Evolutionary conservation across 1,140 invertebrate species (phyloP), one percentile per base, ranked within the genome.

Genomic region (Trichogramma pretiosum): DNA sequence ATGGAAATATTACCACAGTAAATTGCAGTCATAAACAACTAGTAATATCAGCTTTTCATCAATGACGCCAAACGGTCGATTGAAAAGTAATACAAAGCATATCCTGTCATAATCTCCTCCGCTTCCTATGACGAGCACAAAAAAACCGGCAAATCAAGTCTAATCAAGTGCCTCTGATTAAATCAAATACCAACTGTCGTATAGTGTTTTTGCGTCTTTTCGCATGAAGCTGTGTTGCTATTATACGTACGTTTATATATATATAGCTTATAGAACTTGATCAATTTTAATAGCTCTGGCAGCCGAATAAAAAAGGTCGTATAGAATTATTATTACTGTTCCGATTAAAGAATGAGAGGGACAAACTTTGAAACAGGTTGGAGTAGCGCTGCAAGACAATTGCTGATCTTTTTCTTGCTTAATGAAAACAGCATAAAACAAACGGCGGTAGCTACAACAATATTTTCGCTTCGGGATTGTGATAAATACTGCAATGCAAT

Each of bases 331-430:
- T 48, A 52, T 55, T 55, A 39, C 36, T 36, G 50, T 47, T 42
- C 23, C n/a, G n/a, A n/a, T n/a, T n/a, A n/a, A n/a, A n/a, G n/a
- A n/a, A 1, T 16, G 22, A 24, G 17, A 30, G 9, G 17, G 16
- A 11, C 45, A 32, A 16, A 39, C 28, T 19, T 3, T 30, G 34
- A 67, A 67, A 48, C 53, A 51, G 58, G 63, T 67, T 63, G 62
- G 62, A 61, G 63, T 58, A 56, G 24, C 21, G 52, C 56, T 52
- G 49, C 52, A 24, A 55, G 54, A 60, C 56, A 60, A 60, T 58
- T 49, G 46, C 46, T 48, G 45, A 56, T 57, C 54, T 52, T 54
- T 57, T 57, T 57, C 52, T 49, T 46, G 50, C 44, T 42, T 37
- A 21, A 14, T 22, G 28, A 43, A 47, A 47, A 55, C 46, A 47